phyloP scores from a whole-genome alignment of 2,888 invertebrate species.

The Caenorhabditis imperialis region DNA sequence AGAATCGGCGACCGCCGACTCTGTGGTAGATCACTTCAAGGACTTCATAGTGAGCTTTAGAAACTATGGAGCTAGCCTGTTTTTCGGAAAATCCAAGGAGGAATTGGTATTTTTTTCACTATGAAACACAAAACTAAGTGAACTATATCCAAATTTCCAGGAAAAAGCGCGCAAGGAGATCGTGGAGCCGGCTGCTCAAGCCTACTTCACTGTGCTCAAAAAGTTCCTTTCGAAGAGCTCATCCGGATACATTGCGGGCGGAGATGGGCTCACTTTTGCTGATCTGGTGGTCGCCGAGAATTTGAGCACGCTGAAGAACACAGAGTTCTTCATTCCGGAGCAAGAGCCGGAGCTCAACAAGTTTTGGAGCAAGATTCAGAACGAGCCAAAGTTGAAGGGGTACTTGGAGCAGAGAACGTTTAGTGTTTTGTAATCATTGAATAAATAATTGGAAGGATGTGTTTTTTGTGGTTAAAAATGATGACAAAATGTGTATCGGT shows the following conservation, averaged over 20 bases:
- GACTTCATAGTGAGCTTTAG: conserved; percentile 37
- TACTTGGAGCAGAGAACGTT: conserved; percentile 23
- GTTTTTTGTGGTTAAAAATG: no score
- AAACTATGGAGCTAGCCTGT: conserved; percentile 12
- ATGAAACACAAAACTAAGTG: no score
- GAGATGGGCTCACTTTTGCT: conserved; percentile 32
- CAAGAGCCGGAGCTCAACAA: conserved; percentile 13
- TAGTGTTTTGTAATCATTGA: background rate
- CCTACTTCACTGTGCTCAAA: conserved; percentile 15
- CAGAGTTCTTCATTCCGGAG: conserved; percentile 11
- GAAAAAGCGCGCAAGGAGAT: conserved; percentile 1
- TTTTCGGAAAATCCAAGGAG: conserved; percentile 10
- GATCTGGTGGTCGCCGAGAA: conserved; percentile 40
- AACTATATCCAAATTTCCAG: conserved; percentile 12
- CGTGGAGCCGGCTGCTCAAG: conserved; percentile 11
- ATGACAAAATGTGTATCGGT: no score
- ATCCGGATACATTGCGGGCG: conserved; percentile 31
- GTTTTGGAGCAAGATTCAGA: conserved; percentile 25
- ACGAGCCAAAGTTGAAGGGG: conserved; percentile 21
- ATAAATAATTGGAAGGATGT: no score
- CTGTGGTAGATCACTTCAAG: conserved; percentile 42
- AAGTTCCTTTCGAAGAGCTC: conserved; percentile 5
- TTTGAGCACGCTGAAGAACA: conserved; percentile 29
- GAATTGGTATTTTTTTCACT: no score
- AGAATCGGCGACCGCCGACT: conserved; percentile 41